A percentile compares a stretch with the other conserved stretches of the same genome.
These are phyloP conservation scores for Girardinichthys multiradiatus DNA, from an alignment of 2,113 vertebrate genomes.

Conservation along the genomic window DNA sequence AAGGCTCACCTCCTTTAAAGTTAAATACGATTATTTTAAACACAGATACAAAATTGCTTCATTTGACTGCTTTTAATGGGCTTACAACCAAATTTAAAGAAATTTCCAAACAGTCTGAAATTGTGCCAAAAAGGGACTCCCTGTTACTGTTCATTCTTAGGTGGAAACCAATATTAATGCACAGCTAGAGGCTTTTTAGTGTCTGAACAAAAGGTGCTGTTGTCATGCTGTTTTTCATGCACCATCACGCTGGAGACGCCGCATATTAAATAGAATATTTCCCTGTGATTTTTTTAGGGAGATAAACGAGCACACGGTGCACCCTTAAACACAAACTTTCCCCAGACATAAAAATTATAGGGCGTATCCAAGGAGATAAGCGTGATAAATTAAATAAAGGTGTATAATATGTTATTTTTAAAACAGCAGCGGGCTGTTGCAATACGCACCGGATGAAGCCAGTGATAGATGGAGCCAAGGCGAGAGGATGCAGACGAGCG, in stretches of 20 bases:
- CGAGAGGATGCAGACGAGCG: slow-evolving; percentile 80
- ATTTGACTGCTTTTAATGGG: slow-evolving; percentile 21
- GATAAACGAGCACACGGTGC: background rate
- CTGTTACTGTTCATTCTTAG: slow-evolving; percentile 6
- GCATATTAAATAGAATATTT: slow-evolving; percentile 50
- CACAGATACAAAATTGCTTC: background rate
- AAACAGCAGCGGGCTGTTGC: slow-evolving; percentile 35
- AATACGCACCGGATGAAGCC: slow-evolving; percentile 80
- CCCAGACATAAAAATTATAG: slow-evolving; percentile 6
- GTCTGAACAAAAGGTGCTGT: slow-evolving; percentile 60
- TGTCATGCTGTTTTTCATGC: slow-evolving; percentile 45
- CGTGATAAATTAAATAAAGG: slow-evolving; percentile 11
- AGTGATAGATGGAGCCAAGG: slow-evolving; percentile 74
- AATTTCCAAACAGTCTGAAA: background rate
- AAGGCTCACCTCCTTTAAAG: background rate
- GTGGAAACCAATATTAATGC: slow-evolving; percentile 9
- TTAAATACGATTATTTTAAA: background rate
- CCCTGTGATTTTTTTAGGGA: background rate
- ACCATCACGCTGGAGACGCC: slow-evolving; percentile 57
- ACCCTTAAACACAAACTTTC: background rate
- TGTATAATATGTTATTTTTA: background rate
- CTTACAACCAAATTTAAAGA: background rate
- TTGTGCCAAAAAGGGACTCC: background rate
- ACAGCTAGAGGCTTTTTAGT: slow-evolving; percentile 24
- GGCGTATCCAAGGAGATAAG: slow-evolving; percentile 5